Evolutionary conservation across 2,113 vertebrate genomes (phyloP).

Genomic region (Notarius quadriscutis): DNA sequence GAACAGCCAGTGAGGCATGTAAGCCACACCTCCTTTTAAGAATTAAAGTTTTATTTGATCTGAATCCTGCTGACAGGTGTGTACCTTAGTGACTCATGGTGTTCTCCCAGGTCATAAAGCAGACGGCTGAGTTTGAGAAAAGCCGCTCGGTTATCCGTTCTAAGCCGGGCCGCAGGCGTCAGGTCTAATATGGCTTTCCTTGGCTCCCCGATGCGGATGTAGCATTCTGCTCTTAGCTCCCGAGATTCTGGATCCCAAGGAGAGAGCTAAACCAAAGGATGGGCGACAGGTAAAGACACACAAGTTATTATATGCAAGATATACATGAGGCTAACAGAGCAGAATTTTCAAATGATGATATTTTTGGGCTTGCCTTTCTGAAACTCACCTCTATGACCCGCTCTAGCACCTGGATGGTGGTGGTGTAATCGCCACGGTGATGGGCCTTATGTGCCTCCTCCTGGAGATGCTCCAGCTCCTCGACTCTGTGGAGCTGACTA

Average conservation of each 20-base stretch:
- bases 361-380: neutral
- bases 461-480: conserved; percentile 72
- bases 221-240: conserved; percentile 79
- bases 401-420: conserved; percentile 68
- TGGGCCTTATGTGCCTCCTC: conserved; percentile 69
- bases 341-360: neutral
- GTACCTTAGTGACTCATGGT: conserved; percentile 79
- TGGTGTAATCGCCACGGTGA: conserved; percentile 71
- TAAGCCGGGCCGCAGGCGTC: conserved; percentile 72
- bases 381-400: conserved; percentile 73
- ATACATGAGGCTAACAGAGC: neutral
- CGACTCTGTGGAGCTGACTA: conserved; percentile 67
- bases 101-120: conserved; percentile 77
- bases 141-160: conserved; percentile 80
- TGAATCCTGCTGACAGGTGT: neutral
- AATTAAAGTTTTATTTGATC: neutral
- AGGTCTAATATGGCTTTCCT: conserved; percentile 81
- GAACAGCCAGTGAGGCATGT: neutral
- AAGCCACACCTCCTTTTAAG: neutral
- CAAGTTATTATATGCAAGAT: neutral
- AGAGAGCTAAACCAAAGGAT: conserved; percentile 65
- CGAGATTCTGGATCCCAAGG: conserved; percentile 79
- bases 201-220: conserved; percentile 75
- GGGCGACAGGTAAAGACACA: neutral
- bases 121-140: conserved; percentile 79